Percentiles rank a stretch among this genome's conserved stretches.
These are phyloP conservation scores for Serinus canaria DNA, from an alignment of 2,113 vertebrate genomes.

Conservation along the genomic window DNA sequence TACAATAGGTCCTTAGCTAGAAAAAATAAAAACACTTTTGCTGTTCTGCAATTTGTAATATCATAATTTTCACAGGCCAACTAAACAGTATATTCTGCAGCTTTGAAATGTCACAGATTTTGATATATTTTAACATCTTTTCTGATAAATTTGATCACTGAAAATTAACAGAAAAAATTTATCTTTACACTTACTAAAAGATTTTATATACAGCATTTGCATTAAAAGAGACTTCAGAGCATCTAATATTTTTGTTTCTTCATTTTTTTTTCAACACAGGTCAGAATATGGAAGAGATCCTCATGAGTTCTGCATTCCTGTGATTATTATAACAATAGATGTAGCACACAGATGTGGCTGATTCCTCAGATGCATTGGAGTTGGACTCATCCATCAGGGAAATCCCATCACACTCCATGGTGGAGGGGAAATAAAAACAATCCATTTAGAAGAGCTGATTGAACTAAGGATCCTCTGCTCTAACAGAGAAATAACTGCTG, in stretches of 20 bases:
- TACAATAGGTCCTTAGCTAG: not conserved
- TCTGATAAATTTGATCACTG: not conserved
- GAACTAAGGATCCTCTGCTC: not conserved
- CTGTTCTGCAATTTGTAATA: not conserved
- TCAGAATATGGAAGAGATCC: not conserved
- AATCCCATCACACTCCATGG: not conserved
- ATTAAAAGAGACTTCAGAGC: not conserved
- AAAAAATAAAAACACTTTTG: not conserved
- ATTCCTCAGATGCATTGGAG: not conserved
- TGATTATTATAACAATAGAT: accelerated
- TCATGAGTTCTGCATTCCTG: not conserved
- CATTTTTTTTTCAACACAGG: not conserved
- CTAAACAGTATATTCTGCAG: not conserved
- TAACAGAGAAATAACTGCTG: not conserved
- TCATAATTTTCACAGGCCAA: not conserved
- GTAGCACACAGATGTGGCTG: not conserved
- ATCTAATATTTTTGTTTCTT: not conserved
- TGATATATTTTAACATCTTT: not conserved
- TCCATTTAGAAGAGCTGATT: not conserved
- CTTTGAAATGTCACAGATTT: not conserved
- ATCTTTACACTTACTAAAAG: not conserved
- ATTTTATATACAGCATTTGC: accelerated
- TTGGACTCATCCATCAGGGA: not conserved
- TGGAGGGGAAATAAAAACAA: not conserved
- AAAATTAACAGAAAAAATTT: not conserved